Evolutionary conservation across 2,797 vertebrate genomes (phyloP), one percentile per base, ranked within the genome.

Genomic region (Benthosema pterotum): DNA sequence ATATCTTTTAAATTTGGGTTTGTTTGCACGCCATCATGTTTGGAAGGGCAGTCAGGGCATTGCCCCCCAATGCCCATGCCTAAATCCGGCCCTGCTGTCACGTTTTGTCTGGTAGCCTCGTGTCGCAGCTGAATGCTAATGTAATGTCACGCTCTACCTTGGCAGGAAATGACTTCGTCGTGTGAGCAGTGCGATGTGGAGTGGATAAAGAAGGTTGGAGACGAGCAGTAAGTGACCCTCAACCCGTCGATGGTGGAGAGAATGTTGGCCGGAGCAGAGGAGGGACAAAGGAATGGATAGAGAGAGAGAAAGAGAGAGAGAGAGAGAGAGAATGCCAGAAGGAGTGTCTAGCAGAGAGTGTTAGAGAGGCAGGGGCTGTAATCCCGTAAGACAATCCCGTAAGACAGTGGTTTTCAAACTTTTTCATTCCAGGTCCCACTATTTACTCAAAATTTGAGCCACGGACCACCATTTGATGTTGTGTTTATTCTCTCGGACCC

Each of bases 191-290:
- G 95, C 70, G 95, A 98, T 85, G 95, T 98, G 94, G 97, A 96
- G 48, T 98, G 97, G 97, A 96, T 99, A 89, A 98, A 98, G 92
- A 97, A 96, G 89, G 94, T 97, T 80, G 97, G 96, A 77, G 97
- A 98, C 1, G 97, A 98, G 84, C 97, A 99, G 97, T 98, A 95
- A 98, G 97, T 98, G 80, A 77, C 79, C 67, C 67, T 22, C 55
- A 2, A 38, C 22, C 0, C 22, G 50, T 68, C 49, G 51, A 42
- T 72, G 64, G 16, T 5, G 11, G 28, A 12, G 57, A 42, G 22
- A 2, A 13, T 51, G 9, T 7, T 13, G 11, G 18, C 6, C 12
- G 19, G 4, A 11, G 32, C 58, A 16, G 7, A 47, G 54, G 12
- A 54, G 43, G 18, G 16, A 62, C 25, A n/a, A 47, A 32, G 25